Evolutionary conservation across 2,888 invertebrate species (phyloP).

Genomic region (Chloromyia formosa): DNA sequence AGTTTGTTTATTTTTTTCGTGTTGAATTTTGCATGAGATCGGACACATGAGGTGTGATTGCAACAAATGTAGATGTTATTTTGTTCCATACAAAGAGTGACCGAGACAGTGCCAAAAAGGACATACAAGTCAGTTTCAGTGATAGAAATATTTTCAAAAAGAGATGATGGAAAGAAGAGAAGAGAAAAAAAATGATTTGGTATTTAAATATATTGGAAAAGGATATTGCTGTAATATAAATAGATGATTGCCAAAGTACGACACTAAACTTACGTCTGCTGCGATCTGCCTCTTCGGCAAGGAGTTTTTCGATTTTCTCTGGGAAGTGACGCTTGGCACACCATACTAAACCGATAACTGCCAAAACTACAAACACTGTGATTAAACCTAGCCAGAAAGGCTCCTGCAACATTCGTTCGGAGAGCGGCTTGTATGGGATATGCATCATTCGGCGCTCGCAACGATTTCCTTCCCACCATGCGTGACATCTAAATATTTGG

Average conservation of each 20-base stretch:
- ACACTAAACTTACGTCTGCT: conserved; percentile 76
- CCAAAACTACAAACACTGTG: conserved; percentile 82
- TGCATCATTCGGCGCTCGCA: conserved; percentile 77
- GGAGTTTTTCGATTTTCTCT: conserved; percentile 82
- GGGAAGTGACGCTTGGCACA: conserved; percentile 87
- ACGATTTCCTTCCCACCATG: conserved; percentile 76
- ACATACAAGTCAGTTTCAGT: not conserved
- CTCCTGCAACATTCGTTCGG: conserved; percentile 84
- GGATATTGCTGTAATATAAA: not conserved
- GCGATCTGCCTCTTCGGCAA: conserved; percentile 81
- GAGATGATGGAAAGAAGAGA: conserved; percentile 14
- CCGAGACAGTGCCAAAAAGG: not conserved
- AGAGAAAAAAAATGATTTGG: conserved; percentile 1
- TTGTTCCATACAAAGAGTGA: not conserved
- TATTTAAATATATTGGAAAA: not conserved
- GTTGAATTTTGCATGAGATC: not conserved
- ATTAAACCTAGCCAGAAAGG: conserved; percentile 91
- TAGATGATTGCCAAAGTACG: not conserved
- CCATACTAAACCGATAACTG: conserved; percentile 81
- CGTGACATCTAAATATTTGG: conserved; percentile 68
- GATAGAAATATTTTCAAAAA: not conserved
- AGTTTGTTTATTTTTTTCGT: not conserved
- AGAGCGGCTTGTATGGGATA: conserved; percentile 76
- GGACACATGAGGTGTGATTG: conserved; percentile 1
- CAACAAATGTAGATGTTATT: not conserved